Percentiles rank a stretch among this genome's conserved stretches.
Evolutionary conservation across 2,888 invertebrate genomes (phyloP).

Genomic region (Anodontia alba): DNA sequence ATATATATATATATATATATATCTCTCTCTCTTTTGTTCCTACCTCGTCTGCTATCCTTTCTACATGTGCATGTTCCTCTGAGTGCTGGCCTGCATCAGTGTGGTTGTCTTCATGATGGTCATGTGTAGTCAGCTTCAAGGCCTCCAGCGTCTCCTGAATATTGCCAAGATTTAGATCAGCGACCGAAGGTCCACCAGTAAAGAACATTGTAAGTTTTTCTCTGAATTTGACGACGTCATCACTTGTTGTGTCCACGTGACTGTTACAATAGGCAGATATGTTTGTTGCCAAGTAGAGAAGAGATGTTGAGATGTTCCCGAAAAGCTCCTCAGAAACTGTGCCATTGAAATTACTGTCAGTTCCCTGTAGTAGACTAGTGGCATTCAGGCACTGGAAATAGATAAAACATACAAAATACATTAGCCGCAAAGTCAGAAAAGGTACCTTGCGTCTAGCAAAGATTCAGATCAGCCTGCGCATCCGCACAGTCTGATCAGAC

Average conservation of each 20-base stretch:
- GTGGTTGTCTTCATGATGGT: not conserved
- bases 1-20: too few relatives aligned
- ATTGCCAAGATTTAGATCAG: not conserved
- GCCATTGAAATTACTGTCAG: not conserved
- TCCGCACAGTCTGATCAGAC: too few relatives aligned
- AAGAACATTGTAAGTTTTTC: not conserved
- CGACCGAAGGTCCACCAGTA: not conserved
- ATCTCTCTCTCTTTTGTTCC: too few relatives aligned
- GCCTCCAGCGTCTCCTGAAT: not conserved
- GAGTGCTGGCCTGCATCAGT: not conserved
- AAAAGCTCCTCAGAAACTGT: not conserved
- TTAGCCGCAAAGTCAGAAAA: too few relatives aligned
- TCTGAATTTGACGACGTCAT: conserved; percentile 5
- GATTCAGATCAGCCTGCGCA: too few relatives aligned
- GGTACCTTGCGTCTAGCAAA: too few relatives aligned
- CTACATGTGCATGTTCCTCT: not conserved
- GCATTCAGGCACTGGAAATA: not conserved
- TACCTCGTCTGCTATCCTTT: not conserved
- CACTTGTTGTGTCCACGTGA: not conserved
- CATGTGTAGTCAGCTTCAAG: not conserved
- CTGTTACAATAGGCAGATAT: not conserved
- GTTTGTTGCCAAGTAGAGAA: not conserved
- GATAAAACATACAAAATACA: not conserved
- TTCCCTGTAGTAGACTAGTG: not conserved
- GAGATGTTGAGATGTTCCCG: not conserved